Evolutionary conservation across 2,113 vertebrate species (phyloP).

Genomic region (Coreoperca whiteheadi): DNA sequence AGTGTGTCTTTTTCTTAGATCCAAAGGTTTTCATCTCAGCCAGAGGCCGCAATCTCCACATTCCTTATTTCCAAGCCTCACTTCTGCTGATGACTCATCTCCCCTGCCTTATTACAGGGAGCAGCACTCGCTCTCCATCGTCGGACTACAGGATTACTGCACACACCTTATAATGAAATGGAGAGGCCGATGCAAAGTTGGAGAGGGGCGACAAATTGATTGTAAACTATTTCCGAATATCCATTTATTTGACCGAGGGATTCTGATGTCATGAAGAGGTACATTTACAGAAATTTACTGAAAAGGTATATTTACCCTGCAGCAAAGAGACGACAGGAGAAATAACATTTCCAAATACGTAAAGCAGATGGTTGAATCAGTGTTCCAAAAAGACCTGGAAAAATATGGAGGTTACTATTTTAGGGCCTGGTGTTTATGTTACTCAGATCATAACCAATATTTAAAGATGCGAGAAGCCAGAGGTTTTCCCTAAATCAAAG

Average conservation of each 20-base stretch:
- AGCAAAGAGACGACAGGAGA: constrained; percentile 12
- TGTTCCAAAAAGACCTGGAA: constrained; percentile 37
- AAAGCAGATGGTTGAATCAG: constrained; percentile 9
- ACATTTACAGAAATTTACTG: constrained; percentile 37
- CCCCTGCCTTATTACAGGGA: constrained; percentile 86
- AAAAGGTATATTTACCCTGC: constrained; percentile 3
- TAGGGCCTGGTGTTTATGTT: constrained; percentile 35
- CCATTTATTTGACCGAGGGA: constrained; percentile 49
- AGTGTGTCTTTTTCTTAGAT: constrained; percentile 75
- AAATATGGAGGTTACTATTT: constrained; percentile 43
- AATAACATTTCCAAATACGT: constrained; percentile 14
- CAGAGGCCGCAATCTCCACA: constrained; percentile 81
- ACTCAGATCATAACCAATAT: constrained; percentile 39
- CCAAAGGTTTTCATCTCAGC: constrained; percentile 89
- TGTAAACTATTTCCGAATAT: constrained; percentile 64
- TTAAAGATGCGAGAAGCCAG: constrained; percentile 34
- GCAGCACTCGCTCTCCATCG: constrained; percentile 83
- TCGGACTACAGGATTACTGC: constrained; percentile 79
- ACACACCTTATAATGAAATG: constrained; percentile 83
- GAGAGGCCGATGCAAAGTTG: constrained; percentile 55
- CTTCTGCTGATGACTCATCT: constrained; percentile 88
- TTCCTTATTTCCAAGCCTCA: constrained; percentile 77
- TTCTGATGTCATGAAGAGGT: constrained; percentile 41
- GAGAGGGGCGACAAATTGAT: constrained; percentile 69
- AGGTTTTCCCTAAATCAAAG: constrained; percentile 52